A percentile compares a stretch with the other conserved stretches of the same genome.
These are phyloP conservation scores for Hormiphora californensis DNA, from an alignment of 37 sponge, comb jelly and placozoan genomes.

Conservation along the genomic window DNA sequence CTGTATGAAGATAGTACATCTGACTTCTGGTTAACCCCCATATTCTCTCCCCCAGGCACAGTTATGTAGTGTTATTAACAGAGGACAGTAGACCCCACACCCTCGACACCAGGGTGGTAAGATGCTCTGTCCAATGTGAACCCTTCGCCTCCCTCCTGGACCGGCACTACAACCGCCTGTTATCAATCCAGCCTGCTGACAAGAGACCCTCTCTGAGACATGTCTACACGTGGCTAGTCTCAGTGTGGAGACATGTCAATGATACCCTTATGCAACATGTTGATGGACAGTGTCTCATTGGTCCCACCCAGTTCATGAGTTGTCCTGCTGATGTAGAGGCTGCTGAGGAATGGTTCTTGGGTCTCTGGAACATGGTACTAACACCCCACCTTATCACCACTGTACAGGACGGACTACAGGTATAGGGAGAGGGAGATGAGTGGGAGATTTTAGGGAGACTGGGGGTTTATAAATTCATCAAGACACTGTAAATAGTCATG, in stretches of 20 bases:
- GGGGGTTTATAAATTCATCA: too few species aligned
- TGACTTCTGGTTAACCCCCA: background rate
- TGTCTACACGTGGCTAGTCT: background rate
- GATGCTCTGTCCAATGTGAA: background rate
- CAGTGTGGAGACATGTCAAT: background rate
- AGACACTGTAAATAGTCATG: too few species aligned
- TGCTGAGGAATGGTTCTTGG: conserved; percentile 13
- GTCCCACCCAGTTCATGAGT: conserved; percentile 1
- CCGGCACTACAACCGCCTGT: conserved; percentile 5
- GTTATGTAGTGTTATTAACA: background rate
- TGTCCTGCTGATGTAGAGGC: background rate
- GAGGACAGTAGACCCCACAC: background rate
- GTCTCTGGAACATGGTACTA: conserved; percentile 2
- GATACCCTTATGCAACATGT: background rate
- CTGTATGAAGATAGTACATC: background rate
- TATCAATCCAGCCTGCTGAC: background rate
- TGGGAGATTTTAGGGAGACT: too few species aligned
- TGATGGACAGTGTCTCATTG: background rate
- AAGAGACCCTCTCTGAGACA: background rate
- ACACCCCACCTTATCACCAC: background rate
- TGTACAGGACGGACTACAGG: background rate
- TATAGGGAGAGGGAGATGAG: too few species aligned
- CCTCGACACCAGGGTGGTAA: background rate
- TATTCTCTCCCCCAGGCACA: background rate
- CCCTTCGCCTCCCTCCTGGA: background rate